Evolutionary conservation across 1,140 invertebrate genomes (phyloP), one percentile per base, ranked within the genome.

Genomic region (Drosophila bocqueti): DNA sequence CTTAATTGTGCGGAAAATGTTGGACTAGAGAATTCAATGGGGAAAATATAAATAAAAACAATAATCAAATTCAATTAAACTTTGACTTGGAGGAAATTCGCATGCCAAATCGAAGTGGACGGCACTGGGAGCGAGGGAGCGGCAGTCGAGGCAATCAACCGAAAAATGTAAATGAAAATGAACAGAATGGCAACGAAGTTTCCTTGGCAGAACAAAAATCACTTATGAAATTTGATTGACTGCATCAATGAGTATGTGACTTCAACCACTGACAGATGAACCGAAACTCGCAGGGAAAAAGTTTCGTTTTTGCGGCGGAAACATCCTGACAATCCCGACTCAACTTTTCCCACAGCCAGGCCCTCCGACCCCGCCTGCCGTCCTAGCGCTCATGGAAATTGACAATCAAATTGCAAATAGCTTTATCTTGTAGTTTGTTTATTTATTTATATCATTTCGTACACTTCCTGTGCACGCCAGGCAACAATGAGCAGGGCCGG

Each of bases 371-470:
- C 34, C 18, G 36, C 26, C 62, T 29, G 31, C 8, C 52, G 3
- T 40, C 52, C 46, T 29, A 54, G 61, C 50, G 42, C 77, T 87
- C 85, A 90, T 89, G 85, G 79, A 87, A 91, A 89, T 90, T 89
- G 85, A 89, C 85, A 89, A 89, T 89, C 85, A 89, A 89, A 89
- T 89, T 85, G 85, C 85, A 89, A 89, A 89, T 89, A 90, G 85
- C 85, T 89, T 89, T 89, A 89, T 89, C 85, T 89, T 90, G 84
- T 89, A 89, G 85, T 89, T 87, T 87, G 83, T 76, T 87, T 87
- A 87, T 87, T 87, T 87, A 87, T 87, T 87, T 87, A 87, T 87
- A 90, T 87, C 84, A 90, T 87, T 87, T 89, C 77, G 84, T 87
- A 78, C 84, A 89, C 84, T 89, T 87, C 85, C 84, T 89, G 85